phyloP scores from a whole-genome alignment of 2,113 vertebrate genomes.

The Girardinichthys multiradiatus region DNA sequence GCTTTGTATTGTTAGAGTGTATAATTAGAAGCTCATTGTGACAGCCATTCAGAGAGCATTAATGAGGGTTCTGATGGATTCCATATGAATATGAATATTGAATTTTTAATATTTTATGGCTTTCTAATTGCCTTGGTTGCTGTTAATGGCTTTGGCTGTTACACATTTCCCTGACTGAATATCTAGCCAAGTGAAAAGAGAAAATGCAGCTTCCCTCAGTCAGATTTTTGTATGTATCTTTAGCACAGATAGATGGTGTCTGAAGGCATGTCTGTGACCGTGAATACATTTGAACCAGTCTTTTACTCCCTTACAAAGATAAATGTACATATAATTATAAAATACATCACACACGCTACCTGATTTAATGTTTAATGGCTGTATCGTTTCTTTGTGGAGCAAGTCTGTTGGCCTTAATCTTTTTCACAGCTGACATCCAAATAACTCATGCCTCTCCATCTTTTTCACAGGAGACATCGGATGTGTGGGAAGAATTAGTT shows the following conservation, averaged over 20 bases:
- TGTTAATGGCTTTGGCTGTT: slow-evolving; percentile 62
- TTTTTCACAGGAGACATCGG: slow-evolving; percentile 79
- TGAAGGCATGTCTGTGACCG: slow-evolving; percentile 66
- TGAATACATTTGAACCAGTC: slow-evolving; percentile 67
- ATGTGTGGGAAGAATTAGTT: slow-evolving; percentile 77
- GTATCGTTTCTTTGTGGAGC: slow-evolving; percentile 75
- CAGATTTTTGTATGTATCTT: slow-evolving; percentile 36
- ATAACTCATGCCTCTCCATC: slow-evolving; percentile 80
- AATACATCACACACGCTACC: slow-evolving; percentile 73
- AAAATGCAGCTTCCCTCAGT: slow-evolving; percentile 4
- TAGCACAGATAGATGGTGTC: slow-evolving; percentile 52
- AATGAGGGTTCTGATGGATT: slow-evolving; percentile 78
- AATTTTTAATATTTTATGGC: slow-evolving; percentile 78
- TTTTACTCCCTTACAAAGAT: slow-evolving; percentile 65
- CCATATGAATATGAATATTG: slow-evolving; percentile 77
- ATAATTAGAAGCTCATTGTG: slow-evolving; percentile 77
- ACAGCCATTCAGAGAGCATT: slow-evolving; percentile 72
- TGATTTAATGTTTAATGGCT: slow-evolving; percentile 76
- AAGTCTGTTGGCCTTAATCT: slow-evolving; percentile 80
- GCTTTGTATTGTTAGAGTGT: slow-evolving; percentile 75
- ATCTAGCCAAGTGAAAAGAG: slow-evolving; percentile 21
- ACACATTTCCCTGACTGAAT: slow-evolving; percentile 63
- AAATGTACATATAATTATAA: slow-evolving; percentile 79
- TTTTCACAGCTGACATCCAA: slow-evolving; percentile 79
- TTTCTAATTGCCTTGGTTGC: slow-evolving; percentile 76